These are phyloP conservation scores for Pelodiscus sinensis DNA, from an alignment of 2,113 vertebrate genomes.

Conservation along the genomic window DNA sequence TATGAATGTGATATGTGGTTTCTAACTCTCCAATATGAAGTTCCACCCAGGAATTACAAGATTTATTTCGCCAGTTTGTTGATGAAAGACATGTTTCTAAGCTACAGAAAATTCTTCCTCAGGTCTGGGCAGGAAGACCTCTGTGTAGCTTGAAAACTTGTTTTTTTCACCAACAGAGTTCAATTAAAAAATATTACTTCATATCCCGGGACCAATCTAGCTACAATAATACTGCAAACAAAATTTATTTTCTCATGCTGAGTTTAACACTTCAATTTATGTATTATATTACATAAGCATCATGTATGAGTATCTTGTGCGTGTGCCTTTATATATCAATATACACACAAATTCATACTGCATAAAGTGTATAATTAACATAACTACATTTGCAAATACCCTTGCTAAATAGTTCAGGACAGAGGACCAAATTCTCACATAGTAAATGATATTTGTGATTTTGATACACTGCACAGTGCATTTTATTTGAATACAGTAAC, in stretches of 20 bases:
- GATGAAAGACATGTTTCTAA: background rate
- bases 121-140: background rate
- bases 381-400: background rate
- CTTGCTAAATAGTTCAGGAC: constrained; percentile 30
- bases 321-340: background rate
- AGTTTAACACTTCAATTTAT: background rate
- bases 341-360: background rate
- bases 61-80: background rate
- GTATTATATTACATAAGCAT: background rate
- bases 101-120: background rate
- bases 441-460: constrained; percentile 53
- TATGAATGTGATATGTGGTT: background rate
- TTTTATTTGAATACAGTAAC: constrained; percentile 65
- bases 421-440: constrained; percentile 55
- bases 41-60: background rate
- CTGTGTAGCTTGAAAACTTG: background rate
- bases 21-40: background rate
- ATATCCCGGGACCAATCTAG: background rate
- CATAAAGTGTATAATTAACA: background rate
- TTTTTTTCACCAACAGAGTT: background rate
- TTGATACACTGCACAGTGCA: constrained; percentile 45
- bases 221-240: background rate
- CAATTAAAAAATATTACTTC: background rate
- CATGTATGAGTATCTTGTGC: background rate
- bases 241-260: background rate